Base-by-base conservation (phyloP, 2,888 invertebrate genomes). In the Lomographa bimaculata region DNA sequence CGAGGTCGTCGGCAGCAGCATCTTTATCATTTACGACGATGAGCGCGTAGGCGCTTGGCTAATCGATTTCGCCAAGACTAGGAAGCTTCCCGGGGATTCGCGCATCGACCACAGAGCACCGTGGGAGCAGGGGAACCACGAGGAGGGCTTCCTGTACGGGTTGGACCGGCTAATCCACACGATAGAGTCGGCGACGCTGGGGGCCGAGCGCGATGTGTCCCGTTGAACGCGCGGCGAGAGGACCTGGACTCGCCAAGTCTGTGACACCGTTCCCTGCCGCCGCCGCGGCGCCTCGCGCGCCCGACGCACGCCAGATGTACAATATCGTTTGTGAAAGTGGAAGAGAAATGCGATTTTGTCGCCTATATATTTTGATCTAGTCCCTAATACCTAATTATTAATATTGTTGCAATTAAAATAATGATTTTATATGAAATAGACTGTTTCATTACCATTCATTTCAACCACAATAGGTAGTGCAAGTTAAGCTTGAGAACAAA, bases 1-100 rank as follows among this genome's bases (percentile, higher is more conserved):
- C 71, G 98, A 98, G 91, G 96, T 98, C 41, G 94, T 97, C 63
- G 97, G 97, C 17, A 97, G 97, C 80, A 97, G 97, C 78, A 92
- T 98, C 55, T 94, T 99, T 64, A 94, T 99, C 62, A 95, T 98
- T 46, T 97, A 97, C 74, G 98, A 99, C 72, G 92, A 95, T 41
- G 92, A 93, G 44, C 94, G 94, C 62, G 95, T 95, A 17, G 97
- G 97, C 10, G 97, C 95, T 3, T 99, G 98, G 98, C 90, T 99
- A 57, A 99, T 99, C 48, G 99, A 99, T 76, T 99, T 99, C 73
- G 98, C 98, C 27, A 99, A 99, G 75, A 97, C 97, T 0, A 91
- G 94, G 34, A 90, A 91, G 33, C 86, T 98, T 26, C 94, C 95
- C 0, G 91, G 92, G 9, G 93, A 93, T 5, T 60, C 91, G 10